Conservation (phyloP, 2,113 vertebrate species). For the Rhinolophus ferrumequinum region DNA sequence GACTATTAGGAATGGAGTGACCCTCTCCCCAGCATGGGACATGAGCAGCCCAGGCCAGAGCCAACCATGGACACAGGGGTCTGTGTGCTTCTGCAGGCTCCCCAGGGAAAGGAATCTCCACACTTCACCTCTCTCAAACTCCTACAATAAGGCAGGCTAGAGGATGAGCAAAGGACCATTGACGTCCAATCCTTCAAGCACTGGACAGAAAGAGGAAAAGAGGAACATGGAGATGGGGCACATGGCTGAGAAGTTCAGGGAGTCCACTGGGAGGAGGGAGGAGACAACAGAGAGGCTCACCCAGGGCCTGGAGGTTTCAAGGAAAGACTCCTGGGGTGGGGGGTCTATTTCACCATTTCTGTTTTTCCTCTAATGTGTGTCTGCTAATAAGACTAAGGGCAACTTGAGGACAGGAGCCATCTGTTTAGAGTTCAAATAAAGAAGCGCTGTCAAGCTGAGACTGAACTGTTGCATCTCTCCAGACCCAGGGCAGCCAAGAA, state of each 20-base stretch:
- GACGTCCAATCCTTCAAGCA: not conserved
- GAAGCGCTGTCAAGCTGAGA: not conserved
- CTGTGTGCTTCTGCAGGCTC: not conserved
- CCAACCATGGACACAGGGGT: not conserved
- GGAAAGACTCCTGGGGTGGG: not conserved
- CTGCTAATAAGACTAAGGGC: not conserved
- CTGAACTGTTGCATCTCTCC: not conserved
- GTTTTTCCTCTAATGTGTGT: not conserved
- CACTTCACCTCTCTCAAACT: not conserved
- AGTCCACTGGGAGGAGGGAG: not conserved
- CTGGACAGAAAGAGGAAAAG: not conserved
- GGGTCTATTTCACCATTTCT: not conserved
- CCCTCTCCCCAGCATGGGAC: not conserved
- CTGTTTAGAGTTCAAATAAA: not conserved
- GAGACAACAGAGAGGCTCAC: not conserved
- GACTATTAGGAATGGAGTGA: not conserved
- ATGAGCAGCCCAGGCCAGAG: not conserved
- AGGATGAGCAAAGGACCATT: fast-evolving
- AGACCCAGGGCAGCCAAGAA: not conserved
- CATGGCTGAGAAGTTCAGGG: not conserved
- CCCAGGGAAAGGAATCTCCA: not conserved
- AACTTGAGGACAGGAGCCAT: not conserved
- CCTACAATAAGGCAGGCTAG: not conserved
- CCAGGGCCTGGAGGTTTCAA: not conserved
- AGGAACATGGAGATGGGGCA: not conserved